phyloP scores from a whole-genome alignment of 2,888 invertebrate species.

The Limnephilus lunatus region DNA sequence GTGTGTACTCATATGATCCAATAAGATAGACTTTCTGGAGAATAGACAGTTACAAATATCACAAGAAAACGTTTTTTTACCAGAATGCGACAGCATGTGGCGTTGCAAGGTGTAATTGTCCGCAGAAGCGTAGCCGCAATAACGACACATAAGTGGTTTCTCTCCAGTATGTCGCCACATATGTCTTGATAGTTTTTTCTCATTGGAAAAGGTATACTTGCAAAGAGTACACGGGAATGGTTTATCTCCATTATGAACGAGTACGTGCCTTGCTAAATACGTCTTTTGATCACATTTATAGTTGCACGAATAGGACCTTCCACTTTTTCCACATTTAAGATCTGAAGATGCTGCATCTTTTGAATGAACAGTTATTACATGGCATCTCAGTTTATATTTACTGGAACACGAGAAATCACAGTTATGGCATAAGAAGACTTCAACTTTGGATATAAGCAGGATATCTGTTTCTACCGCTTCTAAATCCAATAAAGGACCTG shows the following conservation, averaged over 20 bases:
- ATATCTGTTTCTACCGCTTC: no score
- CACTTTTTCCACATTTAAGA: neutral
- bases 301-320: neutral
- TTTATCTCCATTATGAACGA: neutral
- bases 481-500: neutral
- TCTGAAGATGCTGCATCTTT: neutral
- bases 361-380: neutral
- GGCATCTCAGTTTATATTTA: neutral
- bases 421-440: neutral
- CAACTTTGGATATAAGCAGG: neutral
- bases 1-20: neutral
- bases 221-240: neutral
- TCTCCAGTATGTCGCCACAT: neutral
- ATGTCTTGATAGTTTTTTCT: neutral
- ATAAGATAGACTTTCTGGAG: neutral
- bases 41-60: neutral
- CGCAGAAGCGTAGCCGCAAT: conserved; percentile 5
- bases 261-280: neutral
- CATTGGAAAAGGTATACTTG: neutral
- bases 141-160: neutral
- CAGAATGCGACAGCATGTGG: neutral
- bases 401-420: neutral
- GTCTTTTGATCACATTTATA: neutral
- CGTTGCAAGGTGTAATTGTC: neutral
- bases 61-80: neutral